phyloP scores from a whole-genome alignment of 2,113 vertebrate genomes.

The Dryoscopus gambensis region DNA sequence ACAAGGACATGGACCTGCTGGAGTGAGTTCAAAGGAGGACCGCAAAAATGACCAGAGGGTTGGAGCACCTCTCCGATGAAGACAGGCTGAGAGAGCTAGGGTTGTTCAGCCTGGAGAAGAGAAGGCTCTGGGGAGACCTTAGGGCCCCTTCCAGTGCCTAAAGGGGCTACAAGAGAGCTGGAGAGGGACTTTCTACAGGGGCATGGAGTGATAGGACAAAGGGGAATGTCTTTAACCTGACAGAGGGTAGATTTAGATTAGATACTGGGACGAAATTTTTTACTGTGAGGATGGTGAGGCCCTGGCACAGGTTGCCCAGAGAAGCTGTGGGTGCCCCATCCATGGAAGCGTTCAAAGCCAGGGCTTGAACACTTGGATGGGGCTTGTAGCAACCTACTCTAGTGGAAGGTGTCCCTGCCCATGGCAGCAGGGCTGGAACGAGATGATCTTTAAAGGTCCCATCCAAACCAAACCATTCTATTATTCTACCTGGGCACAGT shows the following conservation, averaged over 20 bases:
- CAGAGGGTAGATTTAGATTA: background rate
- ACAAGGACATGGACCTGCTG: background rate
- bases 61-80: background rate
- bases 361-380: background rate
- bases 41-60: background rate
- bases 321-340: background rate
- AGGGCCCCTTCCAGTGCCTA: background rate
- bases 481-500: background rate
- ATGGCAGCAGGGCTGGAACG: fast-evolving
- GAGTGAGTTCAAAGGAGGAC: background rate
- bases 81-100: background rate
- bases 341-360: background rate
- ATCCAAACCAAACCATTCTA: background rate
- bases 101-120: background rate
- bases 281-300: background rate
- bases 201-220: background rate
- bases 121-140: background rate
- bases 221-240: background rate
- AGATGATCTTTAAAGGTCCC: background rate
- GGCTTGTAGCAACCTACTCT: background rate
- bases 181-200: background rate
- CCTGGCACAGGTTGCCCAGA: background rate
- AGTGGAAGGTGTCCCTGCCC: background rate
- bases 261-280: background rate
- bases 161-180: background rate